phyloP scores from a whole-genome alignment of 2,888 invertebrate genomes.

The Asteroscopus sphinx region DNA sequence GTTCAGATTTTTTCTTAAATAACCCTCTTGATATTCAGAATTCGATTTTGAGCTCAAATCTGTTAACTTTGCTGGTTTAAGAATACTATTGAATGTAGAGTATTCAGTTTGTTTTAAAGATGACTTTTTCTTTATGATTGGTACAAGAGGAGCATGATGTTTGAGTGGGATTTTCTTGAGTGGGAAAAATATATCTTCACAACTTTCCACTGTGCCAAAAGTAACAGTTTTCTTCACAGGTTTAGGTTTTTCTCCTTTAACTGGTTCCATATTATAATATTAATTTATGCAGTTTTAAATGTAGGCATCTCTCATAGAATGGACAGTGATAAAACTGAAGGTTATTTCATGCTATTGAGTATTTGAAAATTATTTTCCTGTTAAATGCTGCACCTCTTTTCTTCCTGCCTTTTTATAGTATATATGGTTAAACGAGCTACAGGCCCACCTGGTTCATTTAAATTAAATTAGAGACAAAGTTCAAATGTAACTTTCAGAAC shows the following conservation, averaged over 20 bases:
- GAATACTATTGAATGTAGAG: slow-evolving; percentile 89
- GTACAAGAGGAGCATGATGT: slow-evolving; percentile 90
- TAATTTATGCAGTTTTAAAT: no score
- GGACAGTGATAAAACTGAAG: no score
- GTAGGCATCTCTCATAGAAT: no score
- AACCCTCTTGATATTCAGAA: slow-evolving; percentile 85
- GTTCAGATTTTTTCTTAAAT: slow-evolving; percentile 84
- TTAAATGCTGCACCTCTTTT: no score
- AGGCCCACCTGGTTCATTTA: no score
- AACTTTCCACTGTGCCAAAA: slow-evolving; percentile 91
- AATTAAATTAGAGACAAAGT: no score
- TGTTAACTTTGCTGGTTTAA: slow-evolving; percentile 91
- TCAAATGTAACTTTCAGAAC: no score
- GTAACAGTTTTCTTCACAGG: slow-evolving; percentile 91
- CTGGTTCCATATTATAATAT: slow-evolving; percentile 88
- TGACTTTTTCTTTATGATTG: slow-evolving; percentile 91
- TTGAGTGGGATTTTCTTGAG: slow-evolving; percentile 90
- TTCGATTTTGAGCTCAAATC: slow-evolving; percentile 90
- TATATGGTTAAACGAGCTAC: no score
- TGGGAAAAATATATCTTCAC: slow-evolving; percentile 90
- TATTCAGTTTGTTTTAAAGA: slow-evolving; percentile 89
- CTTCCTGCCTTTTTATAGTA: no score
- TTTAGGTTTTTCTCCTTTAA: slow-evolving; percentile 83
- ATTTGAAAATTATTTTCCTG: no score
- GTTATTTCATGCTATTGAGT: no score